Conservation (phyloP, 2,888 invertebrate species). For the Rhyacophila evoluta region DNA sequence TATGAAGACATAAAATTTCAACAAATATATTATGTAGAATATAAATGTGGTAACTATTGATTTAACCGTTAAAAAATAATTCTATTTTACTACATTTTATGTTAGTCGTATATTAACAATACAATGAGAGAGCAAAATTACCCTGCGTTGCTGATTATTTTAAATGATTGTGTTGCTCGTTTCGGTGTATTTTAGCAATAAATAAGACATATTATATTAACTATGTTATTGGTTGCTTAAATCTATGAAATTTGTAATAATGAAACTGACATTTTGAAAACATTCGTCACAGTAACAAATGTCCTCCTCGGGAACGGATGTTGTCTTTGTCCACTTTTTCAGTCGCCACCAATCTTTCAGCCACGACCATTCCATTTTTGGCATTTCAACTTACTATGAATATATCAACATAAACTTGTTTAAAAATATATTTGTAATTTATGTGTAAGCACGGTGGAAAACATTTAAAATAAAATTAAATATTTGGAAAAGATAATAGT, state of each 20-base stretch:
- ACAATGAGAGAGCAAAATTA: too few relatives aligned
- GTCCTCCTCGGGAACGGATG: slow-evolving; percentile 69
- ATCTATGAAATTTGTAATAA: slow-evolving; percentile 54
- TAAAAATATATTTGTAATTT: not conserved
- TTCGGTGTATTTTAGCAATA: too few relatives aligned
- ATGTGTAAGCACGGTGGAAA: not conserved
- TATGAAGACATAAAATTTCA: too few relatives aligned
- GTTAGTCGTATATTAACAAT: too few relatives aligned
- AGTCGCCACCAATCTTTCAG: slow-evolving; percentile 85
- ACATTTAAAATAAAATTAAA: not conserved
- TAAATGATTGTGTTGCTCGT: too few relatives aligned
- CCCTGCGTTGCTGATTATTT: too few relatives aligned
- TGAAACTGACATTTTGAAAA: slow-evolving; percentile 68
- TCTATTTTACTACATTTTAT: too few relatives aligned
- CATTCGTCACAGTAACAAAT: slow-evolving; percentile 85
- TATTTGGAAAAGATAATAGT: too few relatives aligned
- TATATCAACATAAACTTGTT: not conserved
- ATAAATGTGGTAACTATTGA: too few relatives aligned
- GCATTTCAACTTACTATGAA: slow-evolving; percentile 22
- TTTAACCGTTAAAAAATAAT: too few relatives aligned
- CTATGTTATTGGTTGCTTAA: slow-evolving; percentile 54
- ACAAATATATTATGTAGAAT: too few relatives aligned
- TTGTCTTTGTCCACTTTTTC: slow-evolving; percentile 74
- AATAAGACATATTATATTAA: slow-evolving; percentile 37
- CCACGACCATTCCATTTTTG: slow-evolving; percentile 82